Percentiles rank a stretch among this genome's conserved stretches.
These are phyloP conservation scores for Squalus acanthias DNA, from an alignment of 2,797 vertebrate genomes.

Conservation along the genomic window DNA sequence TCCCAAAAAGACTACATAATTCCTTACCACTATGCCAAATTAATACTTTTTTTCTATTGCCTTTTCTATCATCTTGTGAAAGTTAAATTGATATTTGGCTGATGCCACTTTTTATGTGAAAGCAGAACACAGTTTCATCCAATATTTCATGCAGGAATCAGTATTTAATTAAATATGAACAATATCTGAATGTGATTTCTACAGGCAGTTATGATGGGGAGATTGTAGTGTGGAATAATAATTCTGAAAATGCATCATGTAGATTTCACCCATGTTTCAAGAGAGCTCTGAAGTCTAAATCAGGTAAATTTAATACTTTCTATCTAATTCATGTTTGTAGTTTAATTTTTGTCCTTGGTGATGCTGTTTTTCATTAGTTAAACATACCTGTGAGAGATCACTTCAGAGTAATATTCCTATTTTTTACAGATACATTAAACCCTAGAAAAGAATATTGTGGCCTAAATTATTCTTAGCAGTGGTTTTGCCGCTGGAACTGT, in stretches of 20 bases:
- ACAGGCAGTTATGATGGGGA: conserved; percentile 63
- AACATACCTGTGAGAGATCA: background rate
- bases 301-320: conserved; percentile 45
- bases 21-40: no score
- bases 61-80: background rate
- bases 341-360: background rate
- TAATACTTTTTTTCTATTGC: background rate
- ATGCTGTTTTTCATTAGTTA: background rate
- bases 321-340: background rate
- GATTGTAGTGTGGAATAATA: conserved; percentile 67
- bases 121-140: background rate
- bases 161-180: background rate
- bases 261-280: conserved; percentile 50
- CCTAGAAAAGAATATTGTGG: background rate
- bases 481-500: background rate
- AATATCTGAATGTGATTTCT: background rate
- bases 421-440: background rate
- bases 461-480: background rate
- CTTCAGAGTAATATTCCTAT: background rate
- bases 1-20: background rate
- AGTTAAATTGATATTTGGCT: background rate
- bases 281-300: conserved; percentile 42
- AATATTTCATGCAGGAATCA: background rate
- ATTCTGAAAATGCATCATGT: conserved; percentile 59
- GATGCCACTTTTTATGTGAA: background rate